Percentiles rank a stretch among this genome's conserved stretches.
phyloP scores from a whole-genome alignment of 2,888 invertebrate genomes.

The Eupithecia centaureata region DNA sequence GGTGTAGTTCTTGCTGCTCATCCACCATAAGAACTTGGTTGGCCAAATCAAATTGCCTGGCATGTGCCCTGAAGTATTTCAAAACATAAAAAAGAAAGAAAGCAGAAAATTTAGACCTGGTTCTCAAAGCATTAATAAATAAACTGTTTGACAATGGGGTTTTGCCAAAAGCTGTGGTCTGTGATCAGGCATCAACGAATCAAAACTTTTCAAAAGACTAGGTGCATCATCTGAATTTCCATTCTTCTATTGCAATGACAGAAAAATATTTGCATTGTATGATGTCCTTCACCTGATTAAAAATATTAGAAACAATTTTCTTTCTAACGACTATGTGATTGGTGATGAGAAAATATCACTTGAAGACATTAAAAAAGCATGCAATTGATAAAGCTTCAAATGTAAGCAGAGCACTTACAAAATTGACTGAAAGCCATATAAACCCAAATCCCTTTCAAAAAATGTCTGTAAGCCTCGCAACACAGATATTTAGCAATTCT shows the following conservation, averaged over 20 bases:
- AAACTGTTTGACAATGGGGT: conserved; percentile 35
- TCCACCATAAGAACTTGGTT: too few species aligned
- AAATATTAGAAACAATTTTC: conserved; percentile 5
- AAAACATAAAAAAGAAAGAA: too few species aligned
- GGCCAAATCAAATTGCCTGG: background rate
- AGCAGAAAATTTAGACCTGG: background rate
- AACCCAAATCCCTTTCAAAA: conserved; percentile 32
- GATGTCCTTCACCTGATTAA: conserved; percentile 30
- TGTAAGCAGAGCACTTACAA: conserved; percentile 22
- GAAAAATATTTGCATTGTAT: conserved; percentile 30
- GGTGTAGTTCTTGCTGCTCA: too few species aligned
- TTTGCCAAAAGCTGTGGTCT: conserved; percentile 34
- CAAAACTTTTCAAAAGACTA: conserved; percentile 2
- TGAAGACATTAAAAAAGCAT: conserved; percentile 19
- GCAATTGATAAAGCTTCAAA: conserved; percentile 23
- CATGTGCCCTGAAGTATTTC: too few species aligned
- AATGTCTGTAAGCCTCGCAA: conserved; percentile 33
- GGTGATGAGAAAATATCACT: conserved; percentile 17
- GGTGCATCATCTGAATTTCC: background rate
- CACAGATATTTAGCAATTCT: conserved; percentile 36
- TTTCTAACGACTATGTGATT: background rate
- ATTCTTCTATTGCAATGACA: conserved; percentile 12
- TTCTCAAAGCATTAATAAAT: background rate
- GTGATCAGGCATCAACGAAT: too few species aligned
- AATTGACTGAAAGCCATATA: conserved; percentile 24